phyloP scores from a whole-genome alignment of 2,888 invertebrate genomes.

The Tetheella fluctuosa region DNA sequence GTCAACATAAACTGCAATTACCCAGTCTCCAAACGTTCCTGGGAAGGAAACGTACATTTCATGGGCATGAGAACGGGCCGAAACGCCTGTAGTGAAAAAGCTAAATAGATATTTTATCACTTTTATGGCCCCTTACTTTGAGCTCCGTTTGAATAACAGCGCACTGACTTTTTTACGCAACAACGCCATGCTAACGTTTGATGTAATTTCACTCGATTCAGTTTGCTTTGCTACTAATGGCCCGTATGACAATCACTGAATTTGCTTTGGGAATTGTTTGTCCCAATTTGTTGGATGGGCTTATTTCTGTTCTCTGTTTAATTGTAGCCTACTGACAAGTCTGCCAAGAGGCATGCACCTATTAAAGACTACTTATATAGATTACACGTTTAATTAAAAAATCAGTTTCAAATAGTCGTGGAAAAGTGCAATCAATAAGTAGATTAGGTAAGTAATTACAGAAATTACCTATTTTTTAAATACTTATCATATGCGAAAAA shows the following conservation, averaged over 20 bases:
- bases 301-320: constrained; percentile 4
- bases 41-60: constrained; percentile 69
- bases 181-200: constrained; percentile 37
- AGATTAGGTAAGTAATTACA: too few species aligned
- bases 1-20: constrained; percentile 78
- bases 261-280: constrained; percentile 17
- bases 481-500: too few species aligned
- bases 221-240: constrained; percentile 27
- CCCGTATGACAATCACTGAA: constrained; percentile 30
- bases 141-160: constrained; percentile 69
- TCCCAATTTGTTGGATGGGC: constrained; percentile 13
- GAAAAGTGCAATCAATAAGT: too few species aligned
- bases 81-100: constrained; percentile 63
- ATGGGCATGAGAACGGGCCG: constrained; percentile 48
- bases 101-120: constrained; percentile 82
- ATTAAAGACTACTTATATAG: too few species aligned
- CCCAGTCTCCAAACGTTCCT: constrained; percentile 66
- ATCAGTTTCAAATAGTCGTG: too few species aligned
- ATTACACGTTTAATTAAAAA: too few species aligned
- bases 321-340: not conserved
- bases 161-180: constrained; percentile 47
- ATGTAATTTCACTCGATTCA: constrained; percentile 24
- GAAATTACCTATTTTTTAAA: too few species aligned
- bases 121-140: constrained; percentile 77
- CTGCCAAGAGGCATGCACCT: not conserved